Conservation (phyloP, 2,113 vertebrate genomes). For the Ictidomys tridecemlineatus region DNA sequence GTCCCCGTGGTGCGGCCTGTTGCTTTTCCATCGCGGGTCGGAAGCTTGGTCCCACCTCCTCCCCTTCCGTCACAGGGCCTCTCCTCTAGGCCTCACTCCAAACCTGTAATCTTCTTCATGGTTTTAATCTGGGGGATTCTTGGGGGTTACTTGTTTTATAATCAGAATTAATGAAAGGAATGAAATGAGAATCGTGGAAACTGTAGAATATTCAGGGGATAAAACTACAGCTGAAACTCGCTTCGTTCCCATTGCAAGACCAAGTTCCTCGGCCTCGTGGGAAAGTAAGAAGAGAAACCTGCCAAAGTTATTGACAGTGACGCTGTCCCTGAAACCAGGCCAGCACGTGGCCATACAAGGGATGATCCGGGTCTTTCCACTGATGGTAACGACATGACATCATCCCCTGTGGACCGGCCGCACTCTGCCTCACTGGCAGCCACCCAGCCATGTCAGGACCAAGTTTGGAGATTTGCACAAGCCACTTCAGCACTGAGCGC, state of each 20-base stretch:
- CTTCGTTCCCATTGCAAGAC: neutral
- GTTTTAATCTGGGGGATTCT: neutral
- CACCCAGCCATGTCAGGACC: neutral
- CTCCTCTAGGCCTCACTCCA: neutral
- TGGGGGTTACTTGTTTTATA: neutral
- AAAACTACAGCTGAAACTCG: neutral
- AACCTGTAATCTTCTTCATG: neutral
- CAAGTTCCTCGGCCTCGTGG: neutral
- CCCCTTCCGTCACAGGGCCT: neutral
- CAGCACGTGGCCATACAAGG: too few relatives aligned
- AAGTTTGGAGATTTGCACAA: conserved; percentile 46
- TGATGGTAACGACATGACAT: neutral
- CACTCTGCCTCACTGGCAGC: neutral
- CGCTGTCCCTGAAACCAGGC: neutral
- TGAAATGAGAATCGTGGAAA: neutral
- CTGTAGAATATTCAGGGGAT: neutral
- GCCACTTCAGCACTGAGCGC: neutral
- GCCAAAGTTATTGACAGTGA: neutral
- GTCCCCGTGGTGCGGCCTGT: neutral
- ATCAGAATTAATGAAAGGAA: conserved; percentile 3
- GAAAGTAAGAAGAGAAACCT: neutral
- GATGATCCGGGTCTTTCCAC: neutral
- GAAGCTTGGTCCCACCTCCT: neutral
- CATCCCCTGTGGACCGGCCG: neutral
- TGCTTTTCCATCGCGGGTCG: neutral